Percentiles rank a stretch among this genome's conserved stretches.
Evolutionary conservation across 2,797 vertebrate species (phyloP).

Genomic region (Bufotes viridis): DNA sequence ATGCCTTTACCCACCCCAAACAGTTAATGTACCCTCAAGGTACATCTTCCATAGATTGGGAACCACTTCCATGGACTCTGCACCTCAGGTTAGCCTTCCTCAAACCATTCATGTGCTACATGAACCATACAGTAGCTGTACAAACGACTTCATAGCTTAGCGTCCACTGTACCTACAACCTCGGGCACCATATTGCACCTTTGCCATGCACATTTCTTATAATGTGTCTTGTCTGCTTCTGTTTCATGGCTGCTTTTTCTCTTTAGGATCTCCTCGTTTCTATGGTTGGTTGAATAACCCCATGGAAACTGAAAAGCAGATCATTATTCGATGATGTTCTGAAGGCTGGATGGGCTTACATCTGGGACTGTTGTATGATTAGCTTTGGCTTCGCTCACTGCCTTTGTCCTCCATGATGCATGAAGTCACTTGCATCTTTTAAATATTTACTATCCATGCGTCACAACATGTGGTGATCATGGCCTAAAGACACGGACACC

Average conservation of each 20-base stretch:
- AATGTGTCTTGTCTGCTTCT: background rate
- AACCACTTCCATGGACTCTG: no score
- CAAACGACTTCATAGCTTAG: no score
- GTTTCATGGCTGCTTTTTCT: background rate
- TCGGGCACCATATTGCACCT: background rate
- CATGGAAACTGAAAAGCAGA: background rate
- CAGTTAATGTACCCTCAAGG: no score
- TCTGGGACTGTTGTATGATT: background rate
- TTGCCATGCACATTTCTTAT: background rate
- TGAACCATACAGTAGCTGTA: no score
- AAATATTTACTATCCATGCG: conserved; percentile 14
- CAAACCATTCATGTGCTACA: no score
- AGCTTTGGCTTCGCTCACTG: background rate
- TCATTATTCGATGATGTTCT: background rate
- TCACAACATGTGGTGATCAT: background rate
- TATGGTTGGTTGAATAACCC: background rate
- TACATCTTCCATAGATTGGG: no score
- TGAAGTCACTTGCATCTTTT: background rate
- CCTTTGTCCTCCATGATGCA: background rate
- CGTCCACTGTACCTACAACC: no score
- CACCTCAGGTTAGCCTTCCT: no score
- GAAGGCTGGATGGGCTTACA: background rate
- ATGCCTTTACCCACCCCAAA: no score
- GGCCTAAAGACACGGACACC: background rate
- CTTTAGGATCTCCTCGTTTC: background rate